Evolutionary conservation across 92 coral and sea anemone species (phyloP), one percentile per base, ranked within the genome.

Genomic region (Epizoanthus illoricatus): DNA sequence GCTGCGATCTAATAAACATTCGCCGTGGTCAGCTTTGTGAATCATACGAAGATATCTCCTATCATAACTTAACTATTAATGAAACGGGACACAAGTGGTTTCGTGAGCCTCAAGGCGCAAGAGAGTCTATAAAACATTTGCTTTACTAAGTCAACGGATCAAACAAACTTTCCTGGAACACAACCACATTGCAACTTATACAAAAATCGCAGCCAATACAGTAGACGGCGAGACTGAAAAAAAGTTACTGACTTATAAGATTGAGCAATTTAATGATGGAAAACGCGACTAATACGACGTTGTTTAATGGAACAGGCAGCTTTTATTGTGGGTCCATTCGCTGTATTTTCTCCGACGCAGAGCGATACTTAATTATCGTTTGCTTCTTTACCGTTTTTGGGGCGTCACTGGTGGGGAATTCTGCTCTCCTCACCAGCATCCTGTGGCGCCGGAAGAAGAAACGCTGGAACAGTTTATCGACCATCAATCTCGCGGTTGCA

Each of bases 401-500:
- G 18, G 49, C 73, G 17, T 68, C 73, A 33, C 20, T 68, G 73
- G 52, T 33, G 5, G 73, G 73, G 43, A 68, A 68, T 39, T 15
- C 19, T 4, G 73, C 73, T 33, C 73, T 68, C 2, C 49, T 68
- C 7, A 68, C 73, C 8, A 68, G 52, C 21, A 45, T 68, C 16
- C 42, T 68, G 33, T 33, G 52, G 49, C 73, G 15, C 15, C 43
- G 73, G 49, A 33, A 68, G 52, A 68, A 68, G n/a, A 39, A 45
- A 7, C 47, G 7, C 16, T 43, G 52, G 8, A 17, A 20, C 4
- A 68, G 20, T 68, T 68, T 68, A 45, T 15, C 73, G 2, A 68
- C 73, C 4, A 39, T 68, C 33, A 68, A 68, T 43, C 49, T 68
- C 8, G 73, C 73, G n/a, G 52, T 68, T 68, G 73, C 73, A 41